Conservation (phyloP, 2,797 vertebrate genomes). For the Basileuterus tristriatus region DNA sequence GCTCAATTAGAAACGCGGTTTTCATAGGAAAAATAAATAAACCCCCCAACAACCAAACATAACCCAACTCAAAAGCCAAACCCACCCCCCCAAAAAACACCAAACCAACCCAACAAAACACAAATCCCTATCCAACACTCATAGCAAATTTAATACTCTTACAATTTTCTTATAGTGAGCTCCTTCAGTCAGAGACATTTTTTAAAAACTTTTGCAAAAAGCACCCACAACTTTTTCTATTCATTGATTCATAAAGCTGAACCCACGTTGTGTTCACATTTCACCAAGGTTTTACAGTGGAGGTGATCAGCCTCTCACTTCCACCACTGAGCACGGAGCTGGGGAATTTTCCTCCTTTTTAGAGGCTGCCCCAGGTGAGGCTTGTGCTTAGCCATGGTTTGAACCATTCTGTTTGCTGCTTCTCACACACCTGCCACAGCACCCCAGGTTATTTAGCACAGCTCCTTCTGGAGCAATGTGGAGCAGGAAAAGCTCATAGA, state of each 20-base stretch:
- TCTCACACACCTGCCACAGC: background rate
- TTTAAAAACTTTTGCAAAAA: background rate
- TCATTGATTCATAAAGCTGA: background rate
- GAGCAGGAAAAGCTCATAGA: background rate
- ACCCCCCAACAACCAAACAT: accelerated
- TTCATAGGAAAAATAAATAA: background rate
- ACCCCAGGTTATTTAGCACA: background rate
- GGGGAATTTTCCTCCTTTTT: background rate
- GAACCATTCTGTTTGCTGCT: background rate
- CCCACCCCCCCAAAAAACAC: too few species aligned
- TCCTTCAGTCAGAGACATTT: background rate
- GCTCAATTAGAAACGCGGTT: background rate
- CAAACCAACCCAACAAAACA: too few species aligned
- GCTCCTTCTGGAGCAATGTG: background rate
- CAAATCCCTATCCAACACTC: background rate
- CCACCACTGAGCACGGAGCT: accelerated
- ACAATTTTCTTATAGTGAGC: background rate
- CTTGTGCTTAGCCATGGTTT: accelerated
- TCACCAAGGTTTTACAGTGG: background rate
- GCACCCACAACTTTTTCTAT: background rate
- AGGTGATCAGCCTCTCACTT: background rate
- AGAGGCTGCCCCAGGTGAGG: background rate
- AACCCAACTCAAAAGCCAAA: background rate
- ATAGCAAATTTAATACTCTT: background rate
- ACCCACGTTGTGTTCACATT: background rate